phyloP scores from a whole-genome alignment of 2,113 vertebrate species.

The Cololabis saira region DNA sequence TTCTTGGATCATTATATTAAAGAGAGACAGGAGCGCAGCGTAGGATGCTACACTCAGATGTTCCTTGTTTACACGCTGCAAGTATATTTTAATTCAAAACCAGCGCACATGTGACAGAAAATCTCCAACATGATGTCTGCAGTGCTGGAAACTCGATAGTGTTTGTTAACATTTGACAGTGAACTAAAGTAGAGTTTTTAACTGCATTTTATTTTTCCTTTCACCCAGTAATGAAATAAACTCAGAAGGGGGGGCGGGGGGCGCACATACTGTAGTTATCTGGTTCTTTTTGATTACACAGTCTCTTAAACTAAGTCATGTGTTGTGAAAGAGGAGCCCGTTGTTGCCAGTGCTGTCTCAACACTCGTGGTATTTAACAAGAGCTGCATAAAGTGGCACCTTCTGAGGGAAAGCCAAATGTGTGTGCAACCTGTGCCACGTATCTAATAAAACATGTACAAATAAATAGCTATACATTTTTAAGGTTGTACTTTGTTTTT shows the following conservation, averaged over 20 bases:
- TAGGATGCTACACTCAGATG: too few species aligned
- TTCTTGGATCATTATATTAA: slow-evolving; percentile 7
- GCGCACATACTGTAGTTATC: neutral
- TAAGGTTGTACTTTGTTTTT: slow-evolving; percentile 26
- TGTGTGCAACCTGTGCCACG: slow-evolving; percentile 32
- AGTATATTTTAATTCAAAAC: too few species aligned
- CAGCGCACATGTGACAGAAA: too few species aligned
- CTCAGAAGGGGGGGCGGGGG: neutral
- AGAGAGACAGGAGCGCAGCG: neutral
- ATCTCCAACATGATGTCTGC: too few species aligned
- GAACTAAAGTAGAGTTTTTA: slow-evolving; percentile 6
- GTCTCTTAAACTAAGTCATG: slow-evolving; percentile 19
- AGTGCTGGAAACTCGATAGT: too few species aligned
- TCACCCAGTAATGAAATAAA: slow-evolving; percentile 14
- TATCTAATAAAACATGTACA: slow-evolving; percentile 16
- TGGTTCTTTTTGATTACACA: slow-evolving; percentile 25
- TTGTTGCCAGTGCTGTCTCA: slow-evolving; percentile 18
- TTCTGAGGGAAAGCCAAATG: slow-evolving; percentile 34
- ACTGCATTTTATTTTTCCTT: too few species aligned
- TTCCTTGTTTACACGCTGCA: too few species aligned
- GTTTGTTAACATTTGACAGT: too few species aligned
- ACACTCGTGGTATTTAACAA: slow-evolving; percentile 24
- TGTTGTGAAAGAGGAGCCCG: slow-evolving; percentile 20
- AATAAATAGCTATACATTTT: slow-evolving; percentile 29
- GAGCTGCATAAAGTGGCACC: slow-evolving; percentile 14